phyloP scores from a whole-genome alignment of 2,888 invertebrate species.

The Dorcus parallelipipedus region DNA sequence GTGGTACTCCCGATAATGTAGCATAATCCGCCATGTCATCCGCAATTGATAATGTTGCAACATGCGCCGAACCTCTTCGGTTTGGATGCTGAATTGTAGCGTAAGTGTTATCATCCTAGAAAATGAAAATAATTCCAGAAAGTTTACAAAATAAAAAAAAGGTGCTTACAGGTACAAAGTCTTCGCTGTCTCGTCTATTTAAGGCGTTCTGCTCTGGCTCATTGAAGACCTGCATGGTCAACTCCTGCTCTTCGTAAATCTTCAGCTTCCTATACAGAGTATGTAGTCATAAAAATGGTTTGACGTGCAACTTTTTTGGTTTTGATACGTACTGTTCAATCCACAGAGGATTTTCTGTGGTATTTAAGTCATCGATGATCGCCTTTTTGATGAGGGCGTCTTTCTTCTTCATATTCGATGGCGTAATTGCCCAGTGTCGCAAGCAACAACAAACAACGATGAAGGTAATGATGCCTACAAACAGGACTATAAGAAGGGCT shows the following conservation, averaged over 20 bases:
- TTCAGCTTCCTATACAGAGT: conserved; percentile 65
- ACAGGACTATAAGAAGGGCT: conserved; percentile 77
- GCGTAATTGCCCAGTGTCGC: conserved; percentile 81
- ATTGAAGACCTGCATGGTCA: conserved; percentile 90
- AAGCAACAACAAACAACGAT: conserved; percentile 85
- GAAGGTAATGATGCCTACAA: conserved; percentile 83
- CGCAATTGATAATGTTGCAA: conserved; percentile 46
- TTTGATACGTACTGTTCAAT: conserved; percentile 71
- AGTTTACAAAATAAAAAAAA: not conserved
- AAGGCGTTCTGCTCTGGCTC: conserved; percentile 61
- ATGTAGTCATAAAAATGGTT: not conserved
- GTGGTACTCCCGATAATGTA: conserved; percentile 55
- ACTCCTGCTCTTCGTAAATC: conserved; percentile 87
- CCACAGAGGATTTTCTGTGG: conserved; percentile 91
- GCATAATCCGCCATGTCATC: conserved; percentile 63
- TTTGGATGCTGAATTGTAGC: conserved; percentile 73
- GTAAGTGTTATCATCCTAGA: conserved; percentile 71
- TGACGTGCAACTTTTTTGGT: no score
- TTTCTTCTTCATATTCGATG: conserved; percentile 77
- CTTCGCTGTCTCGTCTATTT: conserved; percentile 50
- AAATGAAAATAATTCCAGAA: conserved; percentile 6
- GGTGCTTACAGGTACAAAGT: conserved; percentile 49
- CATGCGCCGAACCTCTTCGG: conserved; percentile 49
- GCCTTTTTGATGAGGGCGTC: conserved; percentile 80
- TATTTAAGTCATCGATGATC: conserved; percentile 80